phyloP scores from a whole-genome alignment of 2,797 vertebrate species.

The Spatula clypeata region DNA sequence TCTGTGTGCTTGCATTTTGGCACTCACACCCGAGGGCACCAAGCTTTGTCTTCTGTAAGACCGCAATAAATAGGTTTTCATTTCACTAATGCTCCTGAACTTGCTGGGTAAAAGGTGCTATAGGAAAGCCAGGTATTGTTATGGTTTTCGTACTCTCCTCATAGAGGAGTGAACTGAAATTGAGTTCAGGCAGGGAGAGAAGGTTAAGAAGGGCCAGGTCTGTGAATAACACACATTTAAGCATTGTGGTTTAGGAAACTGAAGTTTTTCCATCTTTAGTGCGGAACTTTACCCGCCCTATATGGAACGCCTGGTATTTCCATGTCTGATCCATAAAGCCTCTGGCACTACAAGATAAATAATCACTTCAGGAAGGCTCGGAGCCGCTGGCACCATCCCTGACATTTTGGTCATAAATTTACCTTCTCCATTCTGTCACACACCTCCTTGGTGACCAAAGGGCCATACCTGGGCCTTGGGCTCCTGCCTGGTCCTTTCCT shows the following conservation, averaged over 20 bases:
- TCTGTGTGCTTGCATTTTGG: neutral
- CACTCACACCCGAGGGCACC: neutral
- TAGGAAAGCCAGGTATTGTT: neutral
- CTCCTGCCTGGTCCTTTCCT: neutral
- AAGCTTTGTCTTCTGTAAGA: neutral
- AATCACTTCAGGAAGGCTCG: neutral
- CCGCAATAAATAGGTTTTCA: neutral
- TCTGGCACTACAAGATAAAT: conserved; percentile 21
- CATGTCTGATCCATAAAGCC: conserved; percentile 54
- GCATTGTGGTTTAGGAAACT: conserved; percentile 19
- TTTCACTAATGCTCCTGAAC: neutral
- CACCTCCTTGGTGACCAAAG: neutral
- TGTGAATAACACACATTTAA: conserved; percentile 16
- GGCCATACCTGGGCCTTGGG: neutral
- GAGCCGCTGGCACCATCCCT: conserved; percentile 27
- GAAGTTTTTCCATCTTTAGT: conserved; percentile 19
- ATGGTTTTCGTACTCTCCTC: neutral
- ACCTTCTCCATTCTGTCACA: conserved; percentile 5
- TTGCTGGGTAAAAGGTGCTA: neutral
- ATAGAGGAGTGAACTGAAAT: neutral
- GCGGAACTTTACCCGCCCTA: neutral
- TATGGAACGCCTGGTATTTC: conserved; percentile 60
- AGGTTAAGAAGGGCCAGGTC: conserved; percentile 1
- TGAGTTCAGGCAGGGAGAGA: conserved; percentile 3
- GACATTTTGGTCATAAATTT: neutral